phyloP scores from a whole-genome alignment of 2,888 invertebrate species.

The Caenorhabditis sulstoni region DNA sequence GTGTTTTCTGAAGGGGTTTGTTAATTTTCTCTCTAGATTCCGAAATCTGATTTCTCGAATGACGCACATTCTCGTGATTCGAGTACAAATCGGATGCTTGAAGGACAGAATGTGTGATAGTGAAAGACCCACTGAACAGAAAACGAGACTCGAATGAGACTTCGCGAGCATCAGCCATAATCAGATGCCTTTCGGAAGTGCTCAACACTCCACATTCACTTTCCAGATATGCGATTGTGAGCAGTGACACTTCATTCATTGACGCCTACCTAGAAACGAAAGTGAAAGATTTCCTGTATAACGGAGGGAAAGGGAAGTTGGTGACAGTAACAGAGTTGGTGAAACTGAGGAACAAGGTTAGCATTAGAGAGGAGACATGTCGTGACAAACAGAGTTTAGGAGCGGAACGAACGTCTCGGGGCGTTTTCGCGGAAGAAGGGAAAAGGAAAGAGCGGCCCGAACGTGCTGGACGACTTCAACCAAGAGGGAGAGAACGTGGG shows the following conservation, averaged over 20 bases:
- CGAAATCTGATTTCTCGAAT: too few species aligned
- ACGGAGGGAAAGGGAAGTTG: conserved; percentile 92
- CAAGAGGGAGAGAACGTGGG: conserved; percentile 70
- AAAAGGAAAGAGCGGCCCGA: conserved; percentile 74
- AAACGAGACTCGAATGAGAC: too few species aligned
- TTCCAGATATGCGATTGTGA: conserved; percentile 74
- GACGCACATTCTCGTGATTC: too few species aligned
- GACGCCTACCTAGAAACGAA: conserved; percentile 61
- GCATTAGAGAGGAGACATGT: too few species aligned
- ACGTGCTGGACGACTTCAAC: conserved; percentile 73
- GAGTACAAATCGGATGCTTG: too few species aligned
- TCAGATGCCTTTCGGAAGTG: neutral
- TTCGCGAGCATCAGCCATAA: too few species aligned
- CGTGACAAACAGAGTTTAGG: conserved; percentile 80
- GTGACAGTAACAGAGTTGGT: conserved; percentile 93
- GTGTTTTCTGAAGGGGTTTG: too few species aligned
- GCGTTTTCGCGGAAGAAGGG: conserved; percentile 78
- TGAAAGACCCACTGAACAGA: too few species aligned
- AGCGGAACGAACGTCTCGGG: conserved; percentile 83
- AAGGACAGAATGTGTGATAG: too few species aligned
- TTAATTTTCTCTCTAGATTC: too few species aligned
- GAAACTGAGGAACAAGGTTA: conserved; percentile 84
- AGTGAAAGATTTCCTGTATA: conserved; percentile 93
- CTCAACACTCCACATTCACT: too few species aligned
- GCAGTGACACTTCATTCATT: conserved; percentile 73